These are phyloP conservation scores for Spialia ferax DNA, from an alignment of 2,888 invertebrate genomes.

Conservation along the genomic window DNA sequence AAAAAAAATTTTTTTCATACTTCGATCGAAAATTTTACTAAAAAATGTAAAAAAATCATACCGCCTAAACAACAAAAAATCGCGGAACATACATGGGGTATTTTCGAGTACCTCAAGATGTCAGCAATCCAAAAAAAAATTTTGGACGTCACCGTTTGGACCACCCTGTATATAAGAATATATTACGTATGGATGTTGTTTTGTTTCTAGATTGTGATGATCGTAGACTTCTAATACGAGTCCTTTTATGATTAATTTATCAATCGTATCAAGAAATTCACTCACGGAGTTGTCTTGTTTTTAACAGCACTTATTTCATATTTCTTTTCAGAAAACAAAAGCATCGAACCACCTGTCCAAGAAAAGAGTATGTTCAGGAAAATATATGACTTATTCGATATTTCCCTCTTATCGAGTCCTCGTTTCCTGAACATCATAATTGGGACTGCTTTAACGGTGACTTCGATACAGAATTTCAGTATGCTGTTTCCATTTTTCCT, in stretches of 20 bases:
- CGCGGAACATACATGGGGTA: too few relatives aligned
- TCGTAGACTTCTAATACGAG: background rate
- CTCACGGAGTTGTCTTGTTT: background rate
- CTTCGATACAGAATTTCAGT: constrained; percentile 90
- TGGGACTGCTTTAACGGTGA: constrained; percentile 89
- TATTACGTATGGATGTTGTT: background rate
- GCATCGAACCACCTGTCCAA: constrained; percentile 37
- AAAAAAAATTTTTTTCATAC: too few relatives aligned
- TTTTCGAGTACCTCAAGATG: too few relatives aligned
- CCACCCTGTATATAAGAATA: background rate
- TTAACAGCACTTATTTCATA: background rate
- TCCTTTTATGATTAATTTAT: background rate
- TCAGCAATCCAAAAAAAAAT: too few relatives aligned
- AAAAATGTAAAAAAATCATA: too few relatives aligned
- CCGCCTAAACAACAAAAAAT: too few relatives aligned
- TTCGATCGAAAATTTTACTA: too few relatives aligned
- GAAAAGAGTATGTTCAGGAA: constrained; percentile 59
- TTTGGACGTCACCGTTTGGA: too few relatives aligned
- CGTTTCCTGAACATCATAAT: constrained; percentile 89
- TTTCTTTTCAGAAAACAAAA: constrained; percentile 55
- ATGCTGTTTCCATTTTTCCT: constrained; percentile 90
- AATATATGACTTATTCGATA: constrained; percentile 85
- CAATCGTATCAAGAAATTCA: background rate
- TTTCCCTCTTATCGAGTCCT: constrained; percentile 87
- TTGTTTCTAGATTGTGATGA: background rate